Base-by-base conservation (phyloP, 2,797 vertebrate species). In the Pristis pectinata region DNA sequence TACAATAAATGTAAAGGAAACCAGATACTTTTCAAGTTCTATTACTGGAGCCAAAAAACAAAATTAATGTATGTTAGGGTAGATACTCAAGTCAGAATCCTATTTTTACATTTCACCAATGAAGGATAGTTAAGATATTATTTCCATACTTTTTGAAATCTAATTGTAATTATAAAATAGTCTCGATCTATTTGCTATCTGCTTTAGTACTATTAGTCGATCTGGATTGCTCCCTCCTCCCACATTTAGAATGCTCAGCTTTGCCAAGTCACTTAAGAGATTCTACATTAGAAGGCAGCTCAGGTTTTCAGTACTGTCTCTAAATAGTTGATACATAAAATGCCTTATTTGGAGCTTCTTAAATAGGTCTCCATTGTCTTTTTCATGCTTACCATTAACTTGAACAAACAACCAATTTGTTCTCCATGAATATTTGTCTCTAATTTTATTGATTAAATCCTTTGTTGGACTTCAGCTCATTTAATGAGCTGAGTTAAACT, bases 381-480 rank as follows among this genome's bases (percentile, higher is more conserved):
- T 92, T 24, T 37, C 37, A 67, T 67, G n/a, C 64, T 64, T 92
- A 67, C n/a, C 24, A 11, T 67, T 64, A 67, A 92, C 22, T 92
- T 92, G 89, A 67, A 61, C 17, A 92, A 92, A 41, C 19, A 41
- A 41, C n/a, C 34, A 24, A 41, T 30, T 56, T 85, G n/a, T 91
- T 91, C n/a, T 37, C 53, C 27, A 6, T 70, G 30, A n/a, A 64
- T 92, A 92, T 92, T 64, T 92, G 37, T 1, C 89, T 67, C 61
- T 92, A 92, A 92, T 22, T 92, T 92, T 15, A 15, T 92, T 37
- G 15, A 92, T 41, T 64, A 92, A 92, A 17, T 30, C 89, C 34
- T 92, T n/a, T 24, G 13, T 37, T 67, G n/a, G 17, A 92, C 56
- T 61, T 34, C 8, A 27, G 15, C 56, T 37, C 24, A 19, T 17